Evolutionary conservation across 2,113 vertebrate species (phyloP).

Genomic region (Rhinolophus ferrumequinum): DNA sequence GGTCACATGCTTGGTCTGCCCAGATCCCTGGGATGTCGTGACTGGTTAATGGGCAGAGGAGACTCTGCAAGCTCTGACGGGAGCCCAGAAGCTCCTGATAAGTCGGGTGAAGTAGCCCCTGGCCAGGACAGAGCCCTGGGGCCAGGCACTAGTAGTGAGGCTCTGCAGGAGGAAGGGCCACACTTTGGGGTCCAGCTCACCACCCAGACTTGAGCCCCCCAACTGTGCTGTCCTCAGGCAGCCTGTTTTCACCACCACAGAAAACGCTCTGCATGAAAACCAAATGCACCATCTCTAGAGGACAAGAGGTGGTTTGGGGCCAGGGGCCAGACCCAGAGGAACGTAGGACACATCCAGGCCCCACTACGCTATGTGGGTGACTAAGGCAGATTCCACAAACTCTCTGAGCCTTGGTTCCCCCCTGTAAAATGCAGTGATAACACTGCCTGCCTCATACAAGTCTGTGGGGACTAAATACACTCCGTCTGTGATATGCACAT

Average conservation of each 20-base stretch:
- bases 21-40: background rate
- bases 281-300: background rate
- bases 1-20: background rate
- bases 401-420: background rate
- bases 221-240: background rate
- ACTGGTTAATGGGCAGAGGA: background rate
- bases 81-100: background rate
- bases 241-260: background rate
- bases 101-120: background rate
- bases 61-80: background rate
- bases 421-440: background rate
- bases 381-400: background rate
- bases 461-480: background rate
- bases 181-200: background rate
- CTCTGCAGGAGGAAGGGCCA: background rate
- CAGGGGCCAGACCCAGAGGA: background rate
- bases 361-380: background rate
- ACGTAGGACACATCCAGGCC: background rate
- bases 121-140: background rate
- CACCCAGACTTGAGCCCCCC: background rate
- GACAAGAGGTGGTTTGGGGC: background rate
- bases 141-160: background rate
- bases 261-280: background rate
- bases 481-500: rapidly evolving
- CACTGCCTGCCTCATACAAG: background rate